A percentile compares a stretch with the other conserved stretches of the same genome.
Conservation (phyloP, 2,797 vertebrate genomes). For the Lutjanus campechanus region DNA sequence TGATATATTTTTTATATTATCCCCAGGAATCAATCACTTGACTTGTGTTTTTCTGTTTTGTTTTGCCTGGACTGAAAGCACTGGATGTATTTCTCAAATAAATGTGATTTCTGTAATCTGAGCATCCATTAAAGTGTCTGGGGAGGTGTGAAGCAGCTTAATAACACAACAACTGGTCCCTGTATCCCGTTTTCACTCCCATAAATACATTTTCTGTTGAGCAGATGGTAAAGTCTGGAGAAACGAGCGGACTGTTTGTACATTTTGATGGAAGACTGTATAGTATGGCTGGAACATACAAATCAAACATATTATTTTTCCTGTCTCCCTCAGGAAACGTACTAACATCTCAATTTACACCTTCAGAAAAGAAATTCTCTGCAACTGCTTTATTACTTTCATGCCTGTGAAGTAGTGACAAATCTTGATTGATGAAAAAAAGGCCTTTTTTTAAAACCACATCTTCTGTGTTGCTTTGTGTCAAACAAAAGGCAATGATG, state of each 20-base stretch:
- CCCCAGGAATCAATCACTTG: neutral
- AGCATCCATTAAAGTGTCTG: slow-evolving; percentile 9
- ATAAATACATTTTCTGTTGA: slow-evolving; percentile 52
- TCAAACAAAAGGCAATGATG: neutral
- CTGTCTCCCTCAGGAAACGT: neutral
- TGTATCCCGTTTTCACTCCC: slow-evolving; percentile 23
- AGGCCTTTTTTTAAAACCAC: accelerated
- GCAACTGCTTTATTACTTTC: neutral
- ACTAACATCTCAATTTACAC: neutral
- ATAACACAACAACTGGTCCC: slow-evolving; percentile 41
- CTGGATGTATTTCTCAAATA: neutral
- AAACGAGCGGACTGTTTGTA: slow-evolving; percentile 36
- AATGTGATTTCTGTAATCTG: slow-evolving; percentile 19
- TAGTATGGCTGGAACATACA: neutral
- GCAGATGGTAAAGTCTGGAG: slow-evolving; percentile 31
- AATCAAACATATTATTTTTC: neutral
- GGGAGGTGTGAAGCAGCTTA: neutral
- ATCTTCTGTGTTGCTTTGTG: neutral
- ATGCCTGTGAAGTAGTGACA: neutral
- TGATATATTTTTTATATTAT: neutral
- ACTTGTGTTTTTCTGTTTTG: neutral
- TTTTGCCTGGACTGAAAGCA: neutral
- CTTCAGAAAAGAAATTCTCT: neutral
- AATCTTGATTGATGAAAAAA: neutral
- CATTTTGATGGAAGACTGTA: slow-evolving; percentile 7